Percentiles rank a stretch among this genome's conserved stretches.
Conservation (phyloP, 2,797 vertebrate genomes). For the Craterocephalus amniculus region DNA sequence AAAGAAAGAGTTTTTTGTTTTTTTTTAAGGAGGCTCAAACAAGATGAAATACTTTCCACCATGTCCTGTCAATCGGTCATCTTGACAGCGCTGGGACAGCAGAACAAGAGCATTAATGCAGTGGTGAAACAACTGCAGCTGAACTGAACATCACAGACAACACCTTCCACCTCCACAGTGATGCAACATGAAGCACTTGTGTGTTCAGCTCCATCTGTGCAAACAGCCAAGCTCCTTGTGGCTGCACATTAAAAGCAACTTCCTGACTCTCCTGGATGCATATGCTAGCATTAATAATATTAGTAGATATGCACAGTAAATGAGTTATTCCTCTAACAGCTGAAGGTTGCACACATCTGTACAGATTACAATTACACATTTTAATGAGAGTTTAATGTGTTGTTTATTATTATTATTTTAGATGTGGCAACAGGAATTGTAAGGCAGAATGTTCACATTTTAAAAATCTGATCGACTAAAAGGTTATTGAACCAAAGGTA, state of each 20-base stretch:
- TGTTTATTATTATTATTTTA: not conserved
- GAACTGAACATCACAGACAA: constrained; percentile 64
- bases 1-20: not conserved
- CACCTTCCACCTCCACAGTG: constrained; percentile 60
- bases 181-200: constrained; percentile 35
- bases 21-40: not conserved
- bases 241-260: not conserved
- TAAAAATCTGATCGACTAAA: too few species aligned
- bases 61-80: constrained; percentile 10
- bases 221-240: constrained; percentile 27
- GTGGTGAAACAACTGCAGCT: constrained; percentile 18
- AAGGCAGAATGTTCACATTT: too few species aligned
- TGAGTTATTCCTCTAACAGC: not conserved
- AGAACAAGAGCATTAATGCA: constrained; percentile 40
- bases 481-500: not conserved
- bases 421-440: too few species aligned
- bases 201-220: constrained; percentile 47
- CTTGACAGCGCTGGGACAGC: constrained; percentile 28
- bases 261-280: constrained; percentile 18
- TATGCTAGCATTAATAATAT: constrained; percentile 13
- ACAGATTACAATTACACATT: too few species aligned
- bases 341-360: not conserved
- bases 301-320: constrained; percentile 7
- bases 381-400: too few species aligned
- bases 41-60: constrained; percentile 30